phyloP scores from a whole-genome alignment of 1,140 invertebrate species.

The Prorops nasuta region DNA sequence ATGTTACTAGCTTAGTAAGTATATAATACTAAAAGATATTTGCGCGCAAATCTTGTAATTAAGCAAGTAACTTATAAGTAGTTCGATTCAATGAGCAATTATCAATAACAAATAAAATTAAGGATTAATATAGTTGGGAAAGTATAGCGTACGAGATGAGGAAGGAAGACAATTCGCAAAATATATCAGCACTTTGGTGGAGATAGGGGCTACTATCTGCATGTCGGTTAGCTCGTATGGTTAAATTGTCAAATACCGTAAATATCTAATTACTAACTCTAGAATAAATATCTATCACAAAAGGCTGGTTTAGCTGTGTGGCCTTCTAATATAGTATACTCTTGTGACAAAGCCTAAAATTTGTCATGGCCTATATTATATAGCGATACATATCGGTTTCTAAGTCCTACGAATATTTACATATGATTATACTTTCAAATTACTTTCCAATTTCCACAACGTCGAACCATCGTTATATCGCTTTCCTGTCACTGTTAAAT shows the following conservation, averaged over 20 bases:
- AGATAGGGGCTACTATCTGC: too few relatives aligned
- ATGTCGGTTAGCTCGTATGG: neutral
- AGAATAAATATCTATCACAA: slow-evolving; percentile 57
- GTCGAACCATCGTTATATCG: too few relatives aligned
- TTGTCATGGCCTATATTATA: too few relatives aligned
- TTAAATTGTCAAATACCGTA: slow-evolving; percentile 1
- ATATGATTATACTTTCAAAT: too few relatives aligned
- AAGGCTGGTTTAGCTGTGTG: slow-evolving; percentile 42
- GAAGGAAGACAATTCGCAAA: slow-evolving; percentile 27
- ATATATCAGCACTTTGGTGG: slow-evolving; percentile 27
- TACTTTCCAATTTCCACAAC: too few relatives aligned
- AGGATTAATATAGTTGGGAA: neutral
- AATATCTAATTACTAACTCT: slow-evolving; percentile 30
- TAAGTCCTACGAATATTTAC: too few relatives aligned
- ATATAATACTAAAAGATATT: slow-evolving; percentile 2
- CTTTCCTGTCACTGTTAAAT: too few relatives aligned
- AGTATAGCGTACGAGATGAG: slow-evolving; percentile 17
- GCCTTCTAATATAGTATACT: too few relatives aligned
- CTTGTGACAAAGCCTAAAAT: too few relatives aligned
- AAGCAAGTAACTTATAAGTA: neutral
- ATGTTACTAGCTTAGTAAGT: neutral
- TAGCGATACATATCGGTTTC: too few relatives aligned
- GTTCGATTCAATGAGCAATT: slow-evolving; percentile 28
- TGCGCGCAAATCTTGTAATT: neutral
- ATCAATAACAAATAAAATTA: slow-evolving; percentile 15